phyloP scores from a whole-genome alignment of 2,797 vertebrate genomes.

The Pachyuromys duprasi region DNA sequence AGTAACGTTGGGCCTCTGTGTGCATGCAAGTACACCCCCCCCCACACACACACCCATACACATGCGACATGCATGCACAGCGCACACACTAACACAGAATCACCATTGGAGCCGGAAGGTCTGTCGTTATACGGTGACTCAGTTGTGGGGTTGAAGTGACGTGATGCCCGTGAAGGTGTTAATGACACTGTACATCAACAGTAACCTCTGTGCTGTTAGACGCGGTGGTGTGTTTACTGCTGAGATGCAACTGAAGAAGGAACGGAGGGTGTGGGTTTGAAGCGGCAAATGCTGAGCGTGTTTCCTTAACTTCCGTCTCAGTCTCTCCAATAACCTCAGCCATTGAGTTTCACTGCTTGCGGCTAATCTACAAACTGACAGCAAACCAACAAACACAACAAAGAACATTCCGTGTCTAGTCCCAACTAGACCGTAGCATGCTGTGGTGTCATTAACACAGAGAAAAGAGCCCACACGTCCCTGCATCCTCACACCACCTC shows the following conservation, averaged over 20 bases:
- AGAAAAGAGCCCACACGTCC: background rate
- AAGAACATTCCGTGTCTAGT: background rate
- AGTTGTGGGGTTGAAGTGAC: conserved; percentile 28
- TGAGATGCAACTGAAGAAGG: background rate
- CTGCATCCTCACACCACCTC: background rate
- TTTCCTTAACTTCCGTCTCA: background rate
- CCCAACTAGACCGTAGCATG: background rate
- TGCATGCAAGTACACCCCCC: background rate
- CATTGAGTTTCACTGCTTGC: background rate
- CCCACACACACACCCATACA: background rate
- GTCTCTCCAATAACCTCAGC: background rate
- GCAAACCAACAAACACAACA: background rate
- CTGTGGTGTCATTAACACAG: background rate
- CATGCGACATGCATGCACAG: background rate
- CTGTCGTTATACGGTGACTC: background rate
- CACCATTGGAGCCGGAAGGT: background rate
- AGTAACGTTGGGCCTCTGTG: background rate
- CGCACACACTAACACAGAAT: background rate
- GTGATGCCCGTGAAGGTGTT: background rate
- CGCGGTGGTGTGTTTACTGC: background rate
- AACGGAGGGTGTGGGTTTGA: background rate
- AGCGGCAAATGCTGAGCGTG: background rate
- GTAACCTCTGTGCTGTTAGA: background rate
- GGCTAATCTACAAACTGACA: background rate
- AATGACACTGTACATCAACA: background rate